These are phyloP conservation scores for Holothuria leucospilota DNA, from an alignment of 53 echinoderm and acorn worm species.

Conservation along the genomic window DNA sequence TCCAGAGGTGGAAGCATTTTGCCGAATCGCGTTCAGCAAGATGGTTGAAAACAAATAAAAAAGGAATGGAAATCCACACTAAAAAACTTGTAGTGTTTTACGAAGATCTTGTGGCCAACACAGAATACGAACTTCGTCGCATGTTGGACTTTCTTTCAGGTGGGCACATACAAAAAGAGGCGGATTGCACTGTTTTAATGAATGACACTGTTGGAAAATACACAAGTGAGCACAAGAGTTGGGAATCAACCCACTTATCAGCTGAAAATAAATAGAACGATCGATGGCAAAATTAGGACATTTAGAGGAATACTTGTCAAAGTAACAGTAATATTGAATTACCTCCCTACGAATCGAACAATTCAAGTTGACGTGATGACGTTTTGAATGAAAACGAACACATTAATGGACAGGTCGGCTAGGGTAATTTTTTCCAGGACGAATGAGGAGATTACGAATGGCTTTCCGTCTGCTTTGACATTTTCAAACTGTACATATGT, in stretches of 20 bases:
- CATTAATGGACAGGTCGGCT: too few relatives aligned
- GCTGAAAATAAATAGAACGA: conserved; percentile 11
- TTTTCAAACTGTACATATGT: too few relatives aligned
- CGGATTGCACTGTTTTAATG: conserved; percentile 8
- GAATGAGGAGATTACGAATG: too few relatives aligned
- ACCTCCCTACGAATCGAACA: not conserved
- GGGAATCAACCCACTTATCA: not conserved
- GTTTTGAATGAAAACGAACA: too few relatives aligned
- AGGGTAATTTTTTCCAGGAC: too few relatives aligned
- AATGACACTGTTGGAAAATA: not conserved
- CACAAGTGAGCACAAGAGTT: not conserved
- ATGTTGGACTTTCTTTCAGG: conserved; percentile 5
- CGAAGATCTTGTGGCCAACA: not conserved
- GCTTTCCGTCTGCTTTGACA: too few relatives aligned
- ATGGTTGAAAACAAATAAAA: not conserved
- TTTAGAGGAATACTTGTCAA: not conserved
- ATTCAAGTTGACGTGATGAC: too few relatives aligned
- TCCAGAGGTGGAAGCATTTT: not conserved
- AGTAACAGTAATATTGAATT: not conserved
- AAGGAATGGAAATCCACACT: not conserved
- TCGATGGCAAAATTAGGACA: not conserved
- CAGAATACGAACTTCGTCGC: conserved; percentile 13
- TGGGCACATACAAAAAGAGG: not conserved
- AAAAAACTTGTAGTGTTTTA: conserved; percentile 1
- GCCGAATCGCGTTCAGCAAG: too few relatives aligned